Base-by-base conservation (phyloP, 2,888 invertebrate genomes). In the Leptopilina drosophilae region DNA sequence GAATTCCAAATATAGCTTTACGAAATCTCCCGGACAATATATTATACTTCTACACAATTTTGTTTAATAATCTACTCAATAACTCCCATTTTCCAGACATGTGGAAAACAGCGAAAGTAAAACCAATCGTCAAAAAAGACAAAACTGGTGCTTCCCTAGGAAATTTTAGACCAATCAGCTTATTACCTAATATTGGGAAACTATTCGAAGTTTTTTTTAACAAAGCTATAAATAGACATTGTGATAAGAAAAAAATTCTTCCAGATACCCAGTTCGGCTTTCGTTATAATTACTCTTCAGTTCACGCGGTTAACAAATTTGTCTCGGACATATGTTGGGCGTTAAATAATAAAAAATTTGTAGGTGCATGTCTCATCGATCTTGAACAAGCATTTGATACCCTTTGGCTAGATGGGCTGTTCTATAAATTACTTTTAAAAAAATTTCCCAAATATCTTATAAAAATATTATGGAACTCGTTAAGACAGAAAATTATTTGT, bases 131-230 rank as follows among this genome's bases (percentile, higher is more conserved):
- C 14, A 59, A 40, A 14, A 66, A 62, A 85, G 82, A 80, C 77
- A 77, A 76, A 79, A 49, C 78, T 53, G 59, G 78, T 49, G 9
- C n/a, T 9, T 56, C 76, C 26, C 75, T 69, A 11, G 0, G 64
- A 0, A 84, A 78, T 62, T 85, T 84, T 42, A 69, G 83, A 46
- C 84, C 85, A 3, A 84, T 85, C 0, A 84, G 84, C 56, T 65
- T 85, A 6, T 64, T 82, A 11, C 81, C 83, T 0, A 81, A 80
- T n/a, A 26, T 83, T 6, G 67, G 64, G 11, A 81, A 77, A 62
- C 11, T 81, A 8, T 80, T 81, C n/a, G 80, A 79, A 73, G 56
- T 73, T 0, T 6, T 78, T 0, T 59, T 80, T 2, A 78, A 80
- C 11, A 7, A 77, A 14, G 14, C 4, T 1, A 6, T 77, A 46